Base-by-base conservation (phyloP, 2,888 invertebrate species). In the Eilema caniola region DNA sequence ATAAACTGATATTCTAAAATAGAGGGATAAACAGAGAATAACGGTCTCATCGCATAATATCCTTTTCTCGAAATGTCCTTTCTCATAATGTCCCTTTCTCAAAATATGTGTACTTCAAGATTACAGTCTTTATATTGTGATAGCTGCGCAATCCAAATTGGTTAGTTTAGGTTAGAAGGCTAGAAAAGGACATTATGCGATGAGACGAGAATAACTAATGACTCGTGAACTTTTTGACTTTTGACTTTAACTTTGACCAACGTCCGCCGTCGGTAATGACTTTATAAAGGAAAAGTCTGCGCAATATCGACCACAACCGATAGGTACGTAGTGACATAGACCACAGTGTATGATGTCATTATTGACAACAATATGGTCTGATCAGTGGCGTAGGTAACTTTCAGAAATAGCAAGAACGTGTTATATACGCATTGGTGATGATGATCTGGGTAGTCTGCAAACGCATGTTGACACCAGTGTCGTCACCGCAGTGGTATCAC, bases 311-410 rank as follows among this genome's bases (percentile, higher is more conserved):
- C 23, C 28, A 28, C 59, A 25, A n/a, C n/a, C n/a, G n/a, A 28
- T 5, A 59, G 5, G 14, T 10, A 53, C 53, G 64, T 56, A 12
- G 33, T 37, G 12, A 37, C 31, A 23, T n/a, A 5, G 14, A 23
- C n/a, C 14, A 33, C 59, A 16, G 24, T 41, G 10, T 20, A 24
- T 41, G 16, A 62, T 16, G 41, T 62, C 41, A 16, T n/a, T n/a
- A n/a, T 31, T 61, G 31, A 11, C n/a, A 20, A 31, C 61, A 61
- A 61, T n/a, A 31, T 61, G n/a, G 61, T 31, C 28, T 61, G 61
- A 61, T 61, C 23, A 24, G 62, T 33, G 62, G 24, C 62, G 37
- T 41, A 37, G 1, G 12, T 37, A 41, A 16, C 37, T 37, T 14
- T 37, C 23, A 37, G n/a, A 53, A 53, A n/a, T 24, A 37, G 3